Evolutionary conservation across 2,797 vertebrate genomes (phyloP).

Genomic region (Serranus cabrilla): DNA sequence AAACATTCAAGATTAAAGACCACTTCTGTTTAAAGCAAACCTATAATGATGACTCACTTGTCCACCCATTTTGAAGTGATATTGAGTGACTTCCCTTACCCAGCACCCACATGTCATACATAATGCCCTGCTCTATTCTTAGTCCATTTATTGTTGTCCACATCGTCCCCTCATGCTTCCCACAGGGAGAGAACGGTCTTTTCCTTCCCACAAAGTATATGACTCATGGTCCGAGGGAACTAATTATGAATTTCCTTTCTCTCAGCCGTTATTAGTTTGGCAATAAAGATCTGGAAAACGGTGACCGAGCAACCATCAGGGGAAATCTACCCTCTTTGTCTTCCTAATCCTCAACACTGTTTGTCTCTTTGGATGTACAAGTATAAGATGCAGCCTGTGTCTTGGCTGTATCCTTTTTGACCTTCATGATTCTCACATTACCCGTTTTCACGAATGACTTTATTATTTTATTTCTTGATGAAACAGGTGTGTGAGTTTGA

Average conservation of each 20-base stretch:
- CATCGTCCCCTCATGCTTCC: constrained; percentile 40
- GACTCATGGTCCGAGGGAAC: constrained; percentile 20
- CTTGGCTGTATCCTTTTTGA: background rate
- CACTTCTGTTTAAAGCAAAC: background rate
- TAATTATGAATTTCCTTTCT: constrained; percentile 61
- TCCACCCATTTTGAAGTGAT: constrained; percentile 13
- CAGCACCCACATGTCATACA: constrained; percentile 43
- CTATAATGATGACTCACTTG: background rate
- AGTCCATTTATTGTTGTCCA: constrained; percentile 55
- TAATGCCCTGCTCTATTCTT: constrained; percentile 64
- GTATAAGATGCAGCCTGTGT: background rate
- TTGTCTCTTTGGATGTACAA: background rate
- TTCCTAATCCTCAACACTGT: constrained; percentile 13
- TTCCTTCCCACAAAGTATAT: constrained; percentile 18
- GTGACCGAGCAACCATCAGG: constrained; percentile 14
- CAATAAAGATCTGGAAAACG: constrained; percentile 32
- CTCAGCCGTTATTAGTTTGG: constrained; percentile 37
- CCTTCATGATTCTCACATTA: background rate
- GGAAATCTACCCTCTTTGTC: constrained; percentile 25
- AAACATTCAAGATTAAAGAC: too few relatives aligned
- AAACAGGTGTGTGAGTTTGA: constrained; percentile 13
- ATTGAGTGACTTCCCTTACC: constrained; percentile 39
- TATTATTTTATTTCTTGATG: background rate
- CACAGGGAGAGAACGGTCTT: constrained; percentile 49
- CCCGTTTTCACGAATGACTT: background rate